These are phyloP conservation scores for Phragmatobia fuliginosa DNA, from an alignment of 2,888 invertebrate species.

Conservation along the genomic window DNA sequence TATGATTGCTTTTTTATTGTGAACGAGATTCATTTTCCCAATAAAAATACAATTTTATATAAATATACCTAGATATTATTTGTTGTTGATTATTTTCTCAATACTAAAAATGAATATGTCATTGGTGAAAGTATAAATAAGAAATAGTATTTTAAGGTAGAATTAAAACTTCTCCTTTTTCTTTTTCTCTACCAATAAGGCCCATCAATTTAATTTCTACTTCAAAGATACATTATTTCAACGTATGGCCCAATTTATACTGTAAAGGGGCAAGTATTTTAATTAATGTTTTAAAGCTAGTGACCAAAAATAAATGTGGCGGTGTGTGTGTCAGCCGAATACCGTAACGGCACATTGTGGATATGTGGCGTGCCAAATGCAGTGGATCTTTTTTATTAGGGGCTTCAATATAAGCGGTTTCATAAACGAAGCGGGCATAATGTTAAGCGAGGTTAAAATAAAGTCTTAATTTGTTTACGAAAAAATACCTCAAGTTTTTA, in stretches of 20 bases:
- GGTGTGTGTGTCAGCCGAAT: slow-evolving; percentile 37
- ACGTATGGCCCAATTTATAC: slow-evolving; percentile 37
- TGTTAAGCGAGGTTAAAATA: background rate
- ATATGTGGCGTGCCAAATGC: slow-evolving; percentile 36
- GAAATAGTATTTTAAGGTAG: background rate
- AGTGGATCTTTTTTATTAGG: slow-evolving; percentile 20
- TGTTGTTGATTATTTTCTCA: no score
- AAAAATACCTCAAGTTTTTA: background rate
- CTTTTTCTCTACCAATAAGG: background rate
- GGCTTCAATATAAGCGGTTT: slow-evolving; percentile 20
- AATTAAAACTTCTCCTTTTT: background rate
- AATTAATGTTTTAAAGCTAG: slow-evolving; percentile 41
- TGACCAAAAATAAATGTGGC: slow-evolving; percentile 42
- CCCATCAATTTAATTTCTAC: slow-evolving; percentile 20
- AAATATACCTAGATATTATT: background rate
- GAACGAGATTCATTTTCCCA: background rate
- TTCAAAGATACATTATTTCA: slow-evolving; percentile 35
- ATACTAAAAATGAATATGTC: background rate
- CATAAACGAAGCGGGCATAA: slow-evolving; percentile 6
- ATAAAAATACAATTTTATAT: background rate
- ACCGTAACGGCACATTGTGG: slow-evolving; percentile 37
- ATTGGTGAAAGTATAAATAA: background rate
- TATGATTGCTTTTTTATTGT: background rate
- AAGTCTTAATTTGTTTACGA: background rate
- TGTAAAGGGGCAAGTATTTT: slow-evolving; percentile 43